phyloP scores from a whole-genome alignment of 1,140 invertebrate species.

The Cephus cinctus region DNA sequence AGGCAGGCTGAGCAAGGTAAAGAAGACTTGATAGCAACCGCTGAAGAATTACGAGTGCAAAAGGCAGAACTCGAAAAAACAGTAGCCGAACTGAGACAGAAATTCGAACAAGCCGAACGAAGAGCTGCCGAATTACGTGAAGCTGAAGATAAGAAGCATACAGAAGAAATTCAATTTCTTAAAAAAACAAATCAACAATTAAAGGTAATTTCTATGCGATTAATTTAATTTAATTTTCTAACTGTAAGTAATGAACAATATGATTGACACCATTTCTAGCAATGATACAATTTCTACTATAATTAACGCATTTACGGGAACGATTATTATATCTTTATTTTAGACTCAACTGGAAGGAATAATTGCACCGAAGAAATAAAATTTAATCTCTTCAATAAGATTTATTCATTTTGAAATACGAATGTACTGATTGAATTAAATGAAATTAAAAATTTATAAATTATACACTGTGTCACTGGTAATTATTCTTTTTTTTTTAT shows the following conservation, averaged over 20 bases:
- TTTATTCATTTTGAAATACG: too few relatives aligned
- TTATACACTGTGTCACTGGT: too few relatives aligned
- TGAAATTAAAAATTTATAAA: too few relatives aligned
- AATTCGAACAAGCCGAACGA: conserved; percentile 82
- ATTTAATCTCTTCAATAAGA: too few relatives aligned
- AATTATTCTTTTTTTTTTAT: too few relatives aligned
- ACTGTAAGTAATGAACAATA: too few relatives aligned
- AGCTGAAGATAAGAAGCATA: conserved; percentile 88
- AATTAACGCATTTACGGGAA: conserved; percentile 14
- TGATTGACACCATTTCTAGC: too few relatives aligned
- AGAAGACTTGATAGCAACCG: conserved; percentile 63
- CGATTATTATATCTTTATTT: conserved; percentile 24
- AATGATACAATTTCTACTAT: too few relatives aligned
- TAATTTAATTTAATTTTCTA: too few relatives aligned
- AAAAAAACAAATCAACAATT: conserved; percentile 93
- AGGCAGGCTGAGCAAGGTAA: conserved; percentile 66
- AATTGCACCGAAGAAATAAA: conserved; percentile 86
- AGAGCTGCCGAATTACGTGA: conserved; percentile 79
- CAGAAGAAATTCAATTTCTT: conserved; percentile 86
- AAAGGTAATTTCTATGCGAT: conserved; percentile 78
- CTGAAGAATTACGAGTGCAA: conserved; percentile 65
- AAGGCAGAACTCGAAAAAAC: conserved; percentile 75
- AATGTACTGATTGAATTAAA: too few relatives aligned
- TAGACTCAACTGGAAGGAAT: conserved; percentile 89
- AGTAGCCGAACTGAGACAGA: conserved; percentile 78